Base-by-base conservation (phyloP, 37 sponge, comb jelly and placozoan species). In the Lycopodina hypogea region DNA sequence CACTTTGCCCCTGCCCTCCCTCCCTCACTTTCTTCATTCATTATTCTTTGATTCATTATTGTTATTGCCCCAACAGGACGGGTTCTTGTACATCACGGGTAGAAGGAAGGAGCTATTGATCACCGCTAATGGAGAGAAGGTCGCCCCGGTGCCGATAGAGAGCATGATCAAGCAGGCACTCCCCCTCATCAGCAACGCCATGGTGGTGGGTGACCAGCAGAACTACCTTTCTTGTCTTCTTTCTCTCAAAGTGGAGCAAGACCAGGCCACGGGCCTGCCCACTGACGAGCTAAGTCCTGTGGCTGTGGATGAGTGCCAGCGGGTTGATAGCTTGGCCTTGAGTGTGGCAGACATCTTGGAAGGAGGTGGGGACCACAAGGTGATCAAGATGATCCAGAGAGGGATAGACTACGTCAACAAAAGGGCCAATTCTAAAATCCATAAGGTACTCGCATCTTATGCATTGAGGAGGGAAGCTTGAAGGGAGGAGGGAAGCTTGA, bases 81-180 rank as follows among this genome's bases (percentile, higher is more conserved):
- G 73, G 12, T 84, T 71, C 66, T 30, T 92, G 59, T 87, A 63
- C 72, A 88, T 92, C 77, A 88, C 89, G 30, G 89, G 92, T 12
- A 69, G 89, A 18, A 81, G 57, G 70, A 84, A 83, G 60, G 92
- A 94, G 58, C 55, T 91, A 58, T 75, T 91, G 6, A 81, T 88
- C 52, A 74, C 84, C 24, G 77, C 93, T 41, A 67, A 77, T 55
- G 95, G 95, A 18, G 92, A 88, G 78, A 91, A 91, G 61, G 70
- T 91, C 21, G 89, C 95, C n/a, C 95, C 95, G 22, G 89, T 91
- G 1, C 95, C 95, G 12, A 88, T 94, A 8, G 95, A 94, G 76
- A 52, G 83, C 15, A 45, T 57, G 24, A 77, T 94, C n/a, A 94
- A 88, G 72, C 79, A 56, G 32, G 71, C 68, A 45, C 89, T 94